These are phyloP conservation scores for Eriosoma lanigerum DNA, from an alignment of 1,140 invertebrate species.

Conservation along the genomic window DNA sequence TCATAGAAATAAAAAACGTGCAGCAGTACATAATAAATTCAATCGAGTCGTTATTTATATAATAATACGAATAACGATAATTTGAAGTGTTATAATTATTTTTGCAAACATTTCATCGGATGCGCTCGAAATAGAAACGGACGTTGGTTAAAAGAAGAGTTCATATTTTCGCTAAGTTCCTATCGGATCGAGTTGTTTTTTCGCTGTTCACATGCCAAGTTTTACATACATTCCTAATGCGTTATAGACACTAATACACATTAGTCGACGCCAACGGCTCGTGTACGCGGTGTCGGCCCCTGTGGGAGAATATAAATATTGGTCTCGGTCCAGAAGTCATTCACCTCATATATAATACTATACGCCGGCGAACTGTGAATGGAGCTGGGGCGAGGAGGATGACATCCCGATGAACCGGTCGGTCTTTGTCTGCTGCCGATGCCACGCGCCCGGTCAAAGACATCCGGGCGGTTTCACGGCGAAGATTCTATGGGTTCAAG, in stretches of 20 bases:
- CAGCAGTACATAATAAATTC: too few relatives aligned
- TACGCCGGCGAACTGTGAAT: neutral
- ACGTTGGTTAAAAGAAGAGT: neutral
- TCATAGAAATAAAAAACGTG: neutral
- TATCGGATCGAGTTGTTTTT: neutral
- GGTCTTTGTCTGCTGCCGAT: slow-evolving; percentile 41
- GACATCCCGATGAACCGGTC: slow-evolving; percentile 50
- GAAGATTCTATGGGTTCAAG: slow-evolving; percentile 42
- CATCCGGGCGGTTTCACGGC: slow-evolving; percentile 23
- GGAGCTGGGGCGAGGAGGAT: slow-evolving; percentile 12
- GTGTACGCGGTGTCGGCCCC: neutral
- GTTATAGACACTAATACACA: slow-evolving; percentile 22
- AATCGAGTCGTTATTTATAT: neutral
- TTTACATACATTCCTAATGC: neutral
- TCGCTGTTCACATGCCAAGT: slow-evolving; percentile 31
- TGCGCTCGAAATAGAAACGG: slow-evolving; percentile 19
- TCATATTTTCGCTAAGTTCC: neutral
- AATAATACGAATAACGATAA: neutral
- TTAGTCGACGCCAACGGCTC: slow-evolving; percentile 3
- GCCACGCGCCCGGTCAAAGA: slow-evolving; percentile 49
- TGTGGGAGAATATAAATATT: slow-evolving; percentile 46
- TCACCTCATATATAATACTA: slow-evolving; percentile 23
- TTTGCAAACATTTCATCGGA: neutral
- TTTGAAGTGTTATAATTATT: neutral
- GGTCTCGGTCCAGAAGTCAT: slow-evolving; percentile 49